These are phyloP conservation scores for Zygogramma bicolorata DNA, from an alignment of 2,888 invertebrate species.

Conservation along the genomic window DNA sequence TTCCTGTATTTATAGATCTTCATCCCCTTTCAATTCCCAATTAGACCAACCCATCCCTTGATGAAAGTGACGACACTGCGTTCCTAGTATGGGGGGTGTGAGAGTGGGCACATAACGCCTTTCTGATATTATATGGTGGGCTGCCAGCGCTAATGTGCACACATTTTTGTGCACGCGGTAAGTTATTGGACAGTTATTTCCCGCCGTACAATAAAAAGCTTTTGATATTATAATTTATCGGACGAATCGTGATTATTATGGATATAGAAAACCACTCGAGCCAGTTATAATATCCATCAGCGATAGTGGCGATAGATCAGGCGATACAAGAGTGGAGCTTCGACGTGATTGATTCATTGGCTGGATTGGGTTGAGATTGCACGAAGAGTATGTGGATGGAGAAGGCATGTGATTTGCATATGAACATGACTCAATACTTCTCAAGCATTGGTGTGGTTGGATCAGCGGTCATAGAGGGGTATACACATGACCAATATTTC, in stretches of 20 bases:
- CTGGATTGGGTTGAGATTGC: not conserved
- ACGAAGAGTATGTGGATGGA: not conserved
- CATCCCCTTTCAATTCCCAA: not conserved
- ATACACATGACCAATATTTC: too few relatives aligned
- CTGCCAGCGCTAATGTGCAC: conserved; percentile 31
- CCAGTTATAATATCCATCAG: conserved; percentile 10
- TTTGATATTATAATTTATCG: conserved; percentile 31
- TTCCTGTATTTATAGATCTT: not conserved
- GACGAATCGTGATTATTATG: conserved; percentile 32
- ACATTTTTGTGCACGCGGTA: conserved; percentile 38
- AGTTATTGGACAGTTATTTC: conserved; percentile 44
- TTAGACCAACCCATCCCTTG: not conserved
- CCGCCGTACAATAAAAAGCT: conserved; percentile 37
- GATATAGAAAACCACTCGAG: conserved; percentile 3
- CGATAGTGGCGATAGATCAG: conserved; percentile 6
- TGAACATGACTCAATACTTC: not conserved
- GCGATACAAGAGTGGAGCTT: not conserved
- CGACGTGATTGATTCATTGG: not conserved
- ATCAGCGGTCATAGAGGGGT: not conserved
- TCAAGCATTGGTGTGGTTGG: not conserved
- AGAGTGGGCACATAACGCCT: conserved; percentile 31
- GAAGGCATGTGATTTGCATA: not conserved
- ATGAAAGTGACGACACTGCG: conserved; percentile 8
- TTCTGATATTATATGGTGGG: conserved; percentile 39
- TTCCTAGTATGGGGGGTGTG: conserved; percentile 30